Evolutionary conservation across 1,140 invertebrate genomes (phyloP).

Genomic region (Pachypeltis micranthus): DNA sequence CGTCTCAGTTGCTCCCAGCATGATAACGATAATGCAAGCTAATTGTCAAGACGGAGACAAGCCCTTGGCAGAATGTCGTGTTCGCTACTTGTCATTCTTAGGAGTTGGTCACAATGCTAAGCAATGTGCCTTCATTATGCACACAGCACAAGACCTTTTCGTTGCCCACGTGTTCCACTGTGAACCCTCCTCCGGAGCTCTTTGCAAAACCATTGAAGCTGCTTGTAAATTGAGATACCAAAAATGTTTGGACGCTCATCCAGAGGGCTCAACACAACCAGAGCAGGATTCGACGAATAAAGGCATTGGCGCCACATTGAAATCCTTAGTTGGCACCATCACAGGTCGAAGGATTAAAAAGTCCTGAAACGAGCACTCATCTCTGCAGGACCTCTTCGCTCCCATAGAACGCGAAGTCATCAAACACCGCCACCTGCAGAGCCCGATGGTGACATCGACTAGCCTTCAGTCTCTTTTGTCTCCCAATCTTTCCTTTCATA

Average conservation of each 20-base stretch:
- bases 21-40: constrained; percentile 60
- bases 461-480: constrained; percentile 47
- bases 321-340: constrained; percentile 61
- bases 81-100: constrained; percentile 90
- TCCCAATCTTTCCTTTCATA: constrained; percentile 37
- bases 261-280: constrained; percentile 45
- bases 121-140: constrained; percentile 91
- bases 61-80: constrained; percentile 79
- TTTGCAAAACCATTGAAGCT: constrained; percentile 95
- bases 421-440: constrained; percentile 51
- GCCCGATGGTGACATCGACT: constrained; percentile 41
- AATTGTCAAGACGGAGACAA: constrained; percentile 51
- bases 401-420: constrained; percentile 43
- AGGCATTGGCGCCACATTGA: constrained; percentile 53
- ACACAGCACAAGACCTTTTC: constrained; percentile 82
- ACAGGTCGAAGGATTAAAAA: constrained; percentile 55
- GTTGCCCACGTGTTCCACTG: constrained; percentile 90
- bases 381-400: constrained; percentile 52
- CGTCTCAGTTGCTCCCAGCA: constrained; percentile 84
- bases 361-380: constrained; percentile 61
- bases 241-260: constrained; percentile 89
- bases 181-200: constrained; percentile 82
- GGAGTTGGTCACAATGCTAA: constrained; percentile 88
- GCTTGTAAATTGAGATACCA: constrained; percentile 92
- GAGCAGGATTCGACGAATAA: constrained; percentile 35